Evolutionary conservation across 2,113 vertebrate species (phyloP).

Genomic region (Gallinago undulata): DNA sequence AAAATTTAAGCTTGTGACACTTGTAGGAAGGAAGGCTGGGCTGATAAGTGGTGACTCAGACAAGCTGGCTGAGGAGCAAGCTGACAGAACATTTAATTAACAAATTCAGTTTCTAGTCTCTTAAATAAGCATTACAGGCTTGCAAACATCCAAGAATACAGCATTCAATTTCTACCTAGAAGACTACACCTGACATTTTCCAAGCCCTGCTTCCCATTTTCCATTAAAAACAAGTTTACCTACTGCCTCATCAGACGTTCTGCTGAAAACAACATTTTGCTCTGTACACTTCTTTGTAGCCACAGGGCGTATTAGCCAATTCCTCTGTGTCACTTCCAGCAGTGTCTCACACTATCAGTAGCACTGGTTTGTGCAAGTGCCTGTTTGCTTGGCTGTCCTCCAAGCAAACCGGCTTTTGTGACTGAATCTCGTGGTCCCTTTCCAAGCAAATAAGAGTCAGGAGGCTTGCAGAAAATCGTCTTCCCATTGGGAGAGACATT

Average conservation of each 20-base stretch:
- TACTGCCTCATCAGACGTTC: constrained; percentile 10
- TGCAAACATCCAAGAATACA: background rate
- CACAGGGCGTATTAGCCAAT: background rate
- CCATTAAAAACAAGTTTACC: constrained; percentile 40
- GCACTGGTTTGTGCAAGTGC: background rate
- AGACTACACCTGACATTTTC: background rate
- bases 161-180: background rate
- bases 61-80: constrained; percentile 22
- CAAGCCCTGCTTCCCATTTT: constrained; percentile 8
- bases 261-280: constrained; percentile 34
- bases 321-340: constrained; percentile 38
- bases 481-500: background rate
- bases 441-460: background rate
- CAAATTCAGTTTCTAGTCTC: constrained; percentile 35
- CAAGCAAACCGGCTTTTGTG: background rate
- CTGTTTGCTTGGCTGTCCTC: constrained; percentile 31
- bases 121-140: constrained; percentile 42
- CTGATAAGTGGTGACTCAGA: constrained; percentile 43
- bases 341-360: constrained; percentile 3
- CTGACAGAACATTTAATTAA: constrained; percentile 57
- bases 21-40: background rate
- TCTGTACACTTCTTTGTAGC: constrained; percentile 7
- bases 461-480: background rate
- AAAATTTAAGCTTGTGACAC: background rate
- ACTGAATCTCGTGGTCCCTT: background rate